Evolutionary conservation across 2,797 vertebrate species (phyloP).

Genomic region (Podargus strigoides): DNA sequence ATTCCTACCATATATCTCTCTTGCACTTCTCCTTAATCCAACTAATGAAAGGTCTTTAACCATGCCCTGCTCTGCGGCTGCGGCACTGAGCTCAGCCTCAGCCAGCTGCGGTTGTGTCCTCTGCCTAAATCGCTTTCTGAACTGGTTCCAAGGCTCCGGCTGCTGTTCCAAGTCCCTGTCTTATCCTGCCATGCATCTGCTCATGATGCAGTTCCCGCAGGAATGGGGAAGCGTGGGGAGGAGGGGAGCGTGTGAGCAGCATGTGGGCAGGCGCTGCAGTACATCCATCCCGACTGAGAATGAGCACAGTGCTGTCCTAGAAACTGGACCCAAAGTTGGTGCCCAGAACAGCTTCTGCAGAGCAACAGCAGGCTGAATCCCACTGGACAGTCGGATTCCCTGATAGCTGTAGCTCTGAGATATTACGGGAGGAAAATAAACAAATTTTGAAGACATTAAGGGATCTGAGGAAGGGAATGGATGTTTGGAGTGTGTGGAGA

Average conservation of each 20-base stretch:
- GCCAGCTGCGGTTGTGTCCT: background rate
- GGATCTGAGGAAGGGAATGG: background rate
- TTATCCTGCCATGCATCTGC: conserved; percentile 9
- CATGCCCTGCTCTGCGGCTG: accelerated
- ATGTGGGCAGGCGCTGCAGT: background rate
- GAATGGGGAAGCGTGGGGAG: background rate
- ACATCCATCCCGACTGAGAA: background rate
- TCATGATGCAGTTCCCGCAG: background rate
- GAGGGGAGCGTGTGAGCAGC: background rate
- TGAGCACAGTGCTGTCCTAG: background rate
- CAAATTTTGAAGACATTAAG: background rate
- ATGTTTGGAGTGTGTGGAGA: background rate
- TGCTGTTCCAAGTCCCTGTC: background rate
- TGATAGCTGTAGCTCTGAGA: background rate
- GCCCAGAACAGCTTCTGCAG: background rate
- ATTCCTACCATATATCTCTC: background rate
- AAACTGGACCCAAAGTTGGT: background rate
- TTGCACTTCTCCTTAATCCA: background rate
- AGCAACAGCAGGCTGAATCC: background rate
- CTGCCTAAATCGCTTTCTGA: background rate
- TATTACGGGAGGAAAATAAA: background rate
- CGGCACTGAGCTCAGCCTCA: background rate
- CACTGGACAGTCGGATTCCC: accelerated
- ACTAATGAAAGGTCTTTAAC: background rate
- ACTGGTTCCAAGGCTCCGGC: background rate